Evolutionary conservation across 2,888 invertebrate species (phyloP), one percentile per base, ranked within the genome.

Genomic region (Tipula confusa): DNA sequence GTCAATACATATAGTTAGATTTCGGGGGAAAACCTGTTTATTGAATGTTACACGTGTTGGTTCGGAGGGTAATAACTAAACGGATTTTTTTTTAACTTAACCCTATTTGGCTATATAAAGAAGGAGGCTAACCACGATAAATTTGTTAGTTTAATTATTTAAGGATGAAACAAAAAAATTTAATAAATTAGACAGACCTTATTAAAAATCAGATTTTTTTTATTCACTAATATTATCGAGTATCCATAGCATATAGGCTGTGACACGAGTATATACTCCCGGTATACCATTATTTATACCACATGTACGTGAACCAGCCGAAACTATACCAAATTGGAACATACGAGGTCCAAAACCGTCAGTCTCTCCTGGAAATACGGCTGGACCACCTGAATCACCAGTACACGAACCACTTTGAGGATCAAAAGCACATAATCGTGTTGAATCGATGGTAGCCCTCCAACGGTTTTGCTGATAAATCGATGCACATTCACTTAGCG

Each of bases 251-350:
- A 64, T 24, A 24, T 83, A 82, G 11, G 11, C 11, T 4, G 64
- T 29, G 0, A 83, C 82, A 7, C 48, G 6, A 18, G 48, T 31
- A 48, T 83, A 83, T 3, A 82, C 11, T 5, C 83, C 83, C 18
- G 83, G 83, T 1, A 29, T 29, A 15, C 36, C 33, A 2, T 33
- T 36, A 9, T 80, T 43, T 15, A 1, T 0, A 18, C 82, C 43
- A 48, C 83, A 83, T 4, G 11, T 11, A 0, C 13, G 4, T 31
- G 36, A 5, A 11, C 83, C 83, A 3, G 82, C 43, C 7, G 82
- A 82, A 2, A 83, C 81, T 48, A 83, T 64, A 31, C 83, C 83
- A 48, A 48, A 83, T 83, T 83, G 83, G 6, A 83, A 31, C n/a
- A 82, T 18, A 11, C 82, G 28, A 9, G 81, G 81, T 18, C 28